Evolutionary conservation across 2,113 vertebrate species (phyloP), one percentile per base, ranked within the genome.

Genomic region (Vimba vimba): DNA sequence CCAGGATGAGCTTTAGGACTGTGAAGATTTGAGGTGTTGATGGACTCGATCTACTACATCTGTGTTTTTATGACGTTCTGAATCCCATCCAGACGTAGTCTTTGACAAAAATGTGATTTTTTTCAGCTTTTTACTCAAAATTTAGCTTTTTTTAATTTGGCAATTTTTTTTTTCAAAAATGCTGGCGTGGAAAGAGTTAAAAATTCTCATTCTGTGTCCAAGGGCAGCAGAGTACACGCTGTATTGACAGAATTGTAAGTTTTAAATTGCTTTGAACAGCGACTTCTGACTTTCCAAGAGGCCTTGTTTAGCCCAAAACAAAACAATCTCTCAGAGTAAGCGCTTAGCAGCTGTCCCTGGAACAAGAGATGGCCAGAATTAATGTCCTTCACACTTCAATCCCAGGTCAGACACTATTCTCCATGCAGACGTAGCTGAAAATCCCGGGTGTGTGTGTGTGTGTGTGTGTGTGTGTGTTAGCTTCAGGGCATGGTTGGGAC

Each of bases 381-480:
- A 64, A 45, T 57, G 33, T 30, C 57, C 36, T 80, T 80, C 57
- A 64, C 57, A 45, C 39, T 27, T 77, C 45, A 75, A n/a, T 75
- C 71, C 43, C 71, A 25, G 10, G 11, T 69, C 73, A 50, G 73
- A 52, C 7, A 6, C 73, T 76, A 50, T 27, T 76, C 75, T 77
- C 75, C 75, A 30, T 12, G 75, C 45, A 77, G 75, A 19, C 47
- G 17, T 55, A 30, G 74, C 74, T 77, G 78, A 80, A 79, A 62
- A 17, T 79, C 30, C 3, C 2, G 30, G 5, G 50, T 79, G 76
- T 57, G 76, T 78, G 36, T 36, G 36, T 36, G 36, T 39, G 47
- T 78, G 75, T 55, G 75, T 78, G 50, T 57, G 36, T 36, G 50
- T 79, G 76, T 59, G 76, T 79, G 30, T 59, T 59, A 79, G 52